Evolutionary conservation across 2,888 invertebrate genomes (phyloP).

Genomic region (Erebia aethiops): DNA sequence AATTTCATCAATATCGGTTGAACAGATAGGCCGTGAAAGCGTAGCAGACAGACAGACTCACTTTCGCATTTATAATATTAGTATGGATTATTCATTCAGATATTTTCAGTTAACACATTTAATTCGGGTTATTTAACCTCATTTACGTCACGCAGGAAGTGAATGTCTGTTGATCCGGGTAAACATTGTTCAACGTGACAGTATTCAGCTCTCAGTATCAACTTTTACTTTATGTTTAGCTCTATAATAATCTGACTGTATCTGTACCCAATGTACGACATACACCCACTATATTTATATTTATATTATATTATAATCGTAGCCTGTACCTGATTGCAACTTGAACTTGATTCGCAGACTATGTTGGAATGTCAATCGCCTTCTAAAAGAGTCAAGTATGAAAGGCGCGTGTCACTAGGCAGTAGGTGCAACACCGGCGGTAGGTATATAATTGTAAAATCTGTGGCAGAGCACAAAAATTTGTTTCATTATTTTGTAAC

Average conservation of each 20-base stretch:
- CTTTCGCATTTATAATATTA: no score
- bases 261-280: no score
- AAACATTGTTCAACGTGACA: constrained; percentile 17
- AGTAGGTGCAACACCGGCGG: constrained; percentile 13
- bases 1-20: no score
- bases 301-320: no score
- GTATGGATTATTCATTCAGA: neutral
- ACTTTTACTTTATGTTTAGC: constrained; percentile 35
- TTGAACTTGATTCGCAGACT: constrained; percentile 54
- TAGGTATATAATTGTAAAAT: constrained; percentile 21
- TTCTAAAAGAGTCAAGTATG: constrained; percentile 54
- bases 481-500: no score
- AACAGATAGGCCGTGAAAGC: no score
- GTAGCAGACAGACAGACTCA: no score
- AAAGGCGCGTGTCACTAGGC: constrained; percentile 40
- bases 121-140: neutral
- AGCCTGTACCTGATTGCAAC: constrained; percentile 39
- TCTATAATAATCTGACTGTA: constrained; percentile 29
- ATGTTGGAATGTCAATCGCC: constrained; percentile 66
- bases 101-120: neutral
- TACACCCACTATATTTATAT: no score
- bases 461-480: neutral
- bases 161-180: constrained; percentile 16
- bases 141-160: constrained; percentile 21
- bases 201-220: constrained; percentile 24